A percentile compares a stretch with the other conserved stretches of the same genome.
phyloP scores from a whole-genome alignment of 2,797 vertebrate species.

The Paguma larvata region DNA sequence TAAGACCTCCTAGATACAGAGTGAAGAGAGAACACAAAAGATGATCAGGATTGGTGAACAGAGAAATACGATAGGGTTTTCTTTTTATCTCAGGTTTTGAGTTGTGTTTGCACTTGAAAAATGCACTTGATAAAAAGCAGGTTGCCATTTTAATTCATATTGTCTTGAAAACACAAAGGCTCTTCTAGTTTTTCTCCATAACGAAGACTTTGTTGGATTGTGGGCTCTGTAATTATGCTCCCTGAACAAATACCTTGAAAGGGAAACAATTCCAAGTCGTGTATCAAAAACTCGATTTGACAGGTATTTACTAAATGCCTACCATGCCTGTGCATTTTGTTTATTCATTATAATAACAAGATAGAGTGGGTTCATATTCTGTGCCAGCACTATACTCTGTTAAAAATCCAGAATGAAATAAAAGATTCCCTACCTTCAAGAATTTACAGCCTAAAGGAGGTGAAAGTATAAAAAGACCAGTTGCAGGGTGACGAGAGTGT shows the following conservation, averaged over 20 bases:
- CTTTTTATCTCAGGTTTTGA: slow-evolving; percentile 18
- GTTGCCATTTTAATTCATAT: neutral
- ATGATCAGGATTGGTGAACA: neutral
- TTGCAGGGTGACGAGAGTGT: neutral
- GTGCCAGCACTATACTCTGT: neutral
- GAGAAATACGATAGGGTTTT: neutral
- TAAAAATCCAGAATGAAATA: slow-evolving; percentile 7
- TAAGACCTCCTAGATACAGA: neutral
- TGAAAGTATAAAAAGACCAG: neutral
- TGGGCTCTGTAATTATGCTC: slow-evolving; percentile 29
- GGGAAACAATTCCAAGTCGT: slow-evolving; percentile 49
- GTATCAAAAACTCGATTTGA: slow-evolving; percentile 53
- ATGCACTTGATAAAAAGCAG: neutral
- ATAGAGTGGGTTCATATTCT: neutral
- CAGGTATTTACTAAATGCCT: slow-evolving; percentile 47
- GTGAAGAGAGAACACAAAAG: neutral
- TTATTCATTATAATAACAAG: slow-evolving; percentile 44
- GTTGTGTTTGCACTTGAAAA: slow-evolving; percentile 25
- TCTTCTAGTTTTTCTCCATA: neutral
- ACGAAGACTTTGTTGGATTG: slow-evolving; percentile 4
- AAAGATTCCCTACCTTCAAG: neutral
- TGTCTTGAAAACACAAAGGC: neutral
- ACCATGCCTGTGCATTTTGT: slow-evolving; percentile 37
- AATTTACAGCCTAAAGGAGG: neutral
- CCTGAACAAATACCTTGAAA: slow-evolving; percentile 64